Evolutionary conservation across 2,797 vertebrate genomes (phyloP).

Genomic region (Melanotaenia trifasciata): DNA sequence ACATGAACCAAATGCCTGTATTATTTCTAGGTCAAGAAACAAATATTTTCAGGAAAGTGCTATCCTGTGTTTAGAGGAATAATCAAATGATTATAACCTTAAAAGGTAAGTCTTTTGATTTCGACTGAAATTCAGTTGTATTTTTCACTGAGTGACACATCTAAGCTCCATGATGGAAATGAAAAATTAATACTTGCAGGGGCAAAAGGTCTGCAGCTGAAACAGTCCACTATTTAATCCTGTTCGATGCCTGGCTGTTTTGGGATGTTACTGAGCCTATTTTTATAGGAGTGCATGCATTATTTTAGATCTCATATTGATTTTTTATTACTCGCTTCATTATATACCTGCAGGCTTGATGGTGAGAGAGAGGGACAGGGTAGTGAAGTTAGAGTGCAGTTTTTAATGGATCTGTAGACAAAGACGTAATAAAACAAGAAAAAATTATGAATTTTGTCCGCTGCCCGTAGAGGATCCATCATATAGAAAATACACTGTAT

Average conservation of each 20-base stretch:
- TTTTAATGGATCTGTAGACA: not conserved
- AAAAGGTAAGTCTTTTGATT: not conserved
- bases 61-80: no score
- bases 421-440: not conserved
- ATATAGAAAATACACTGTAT: not conserved
- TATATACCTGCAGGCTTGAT: not conserved
- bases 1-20: not conserved
- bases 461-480: constrained; percentile 4
- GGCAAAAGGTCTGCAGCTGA: not conserved
- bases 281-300: not conserved
- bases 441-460: constrained; percentile 10
- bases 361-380: not conserved
- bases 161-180: not conserved
- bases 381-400: not conserved
- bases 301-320: not conserved
- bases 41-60: not conserved
- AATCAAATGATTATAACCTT: no score
- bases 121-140: not conserved
- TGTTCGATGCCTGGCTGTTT: not conserved
- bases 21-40: not conserved
- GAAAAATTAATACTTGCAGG: not conserved
- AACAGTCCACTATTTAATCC: not conserved
- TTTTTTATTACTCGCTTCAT: not conserved
- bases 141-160: not conserved
- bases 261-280: not conserved